phyloP scores from a whole-genome alignment of 2,113 vertebrate genomes.

The Corvus cornix region DNA sequence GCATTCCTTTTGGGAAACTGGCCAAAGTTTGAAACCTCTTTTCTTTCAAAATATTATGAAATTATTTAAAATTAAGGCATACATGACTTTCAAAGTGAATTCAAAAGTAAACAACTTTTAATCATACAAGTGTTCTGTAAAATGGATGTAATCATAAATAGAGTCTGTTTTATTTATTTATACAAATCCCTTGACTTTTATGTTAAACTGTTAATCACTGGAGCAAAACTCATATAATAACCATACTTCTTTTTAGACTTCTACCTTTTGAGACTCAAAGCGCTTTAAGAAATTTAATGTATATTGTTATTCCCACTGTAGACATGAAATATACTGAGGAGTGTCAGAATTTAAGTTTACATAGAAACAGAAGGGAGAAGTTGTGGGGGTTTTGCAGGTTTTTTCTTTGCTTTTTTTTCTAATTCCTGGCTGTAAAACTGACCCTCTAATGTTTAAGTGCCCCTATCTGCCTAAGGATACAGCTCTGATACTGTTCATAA shows the following conservation, averaged over 20 bases:
- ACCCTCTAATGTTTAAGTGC: neutral
- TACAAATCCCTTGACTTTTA: neutral
- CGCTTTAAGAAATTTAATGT: neutral
- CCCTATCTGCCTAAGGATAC: neutral
- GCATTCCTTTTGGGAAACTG: neutral
- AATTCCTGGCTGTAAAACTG: neutral
- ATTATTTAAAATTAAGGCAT: neutral
- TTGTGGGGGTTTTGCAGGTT: accelerated
- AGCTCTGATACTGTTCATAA: neutral
- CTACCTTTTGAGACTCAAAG: neutral
- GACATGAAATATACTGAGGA: neutral
- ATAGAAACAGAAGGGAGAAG: neutral
- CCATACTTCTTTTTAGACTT: neutral
- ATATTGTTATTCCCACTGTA: neutral
- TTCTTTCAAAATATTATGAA: neutral
- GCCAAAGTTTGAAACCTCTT: neutral
- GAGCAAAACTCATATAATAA: neutral
- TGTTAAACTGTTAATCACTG: neutral
- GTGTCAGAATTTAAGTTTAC: neutral
- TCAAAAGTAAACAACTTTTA: neutral
- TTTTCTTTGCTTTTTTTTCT: neutral
- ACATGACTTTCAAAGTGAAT: neutral
- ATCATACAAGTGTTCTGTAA: neutral
- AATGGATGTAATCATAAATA: neutral
- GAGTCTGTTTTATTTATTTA: neutral